phyloP scores from a whole-genome alignment of 2,113 vertebrate genomes.

The Datnioides undecimradiatus region DNA sequence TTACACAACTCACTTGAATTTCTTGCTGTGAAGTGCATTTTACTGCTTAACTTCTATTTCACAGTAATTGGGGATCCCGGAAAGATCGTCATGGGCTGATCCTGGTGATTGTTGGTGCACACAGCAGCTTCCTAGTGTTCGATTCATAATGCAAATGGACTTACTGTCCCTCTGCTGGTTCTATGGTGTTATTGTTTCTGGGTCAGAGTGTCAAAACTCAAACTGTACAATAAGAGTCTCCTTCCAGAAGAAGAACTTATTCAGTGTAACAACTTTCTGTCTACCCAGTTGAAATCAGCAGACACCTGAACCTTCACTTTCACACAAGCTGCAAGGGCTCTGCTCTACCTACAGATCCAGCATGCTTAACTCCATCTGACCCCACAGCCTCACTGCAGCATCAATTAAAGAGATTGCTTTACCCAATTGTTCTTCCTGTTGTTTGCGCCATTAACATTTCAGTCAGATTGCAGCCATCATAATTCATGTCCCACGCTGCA shows the following conservation, averaged over 20 bases:
- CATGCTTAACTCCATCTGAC: constrained; percentile 18
- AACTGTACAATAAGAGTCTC: background rate
- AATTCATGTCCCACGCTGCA: constrained; percentile 38
- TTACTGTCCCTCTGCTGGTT: too few relatives aligned
- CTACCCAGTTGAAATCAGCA: background rate
- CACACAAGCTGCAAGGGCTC: background rate
- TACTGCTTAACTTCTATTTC: too few relatives aligned
- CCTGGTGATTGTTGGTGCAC: too few relatives aligned
- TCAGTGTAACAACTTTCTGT: background rate
- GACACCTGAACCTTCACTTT: constrained; percentile 5
- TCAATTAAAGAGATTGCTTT: constrained; percentile 61
- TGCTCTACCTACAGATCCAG: constrained; percentile 10
- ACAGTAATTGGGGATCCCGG: too few relatives aligned
- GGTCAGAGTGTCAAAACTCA: background rate
- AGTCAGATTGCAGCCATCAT: constrained; percentile 45
- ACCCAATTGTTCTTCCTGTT: constrained; percentile 35
- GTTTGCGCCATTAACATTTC: constrained; percentile 54
- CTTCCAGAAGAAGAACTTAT: background rate
- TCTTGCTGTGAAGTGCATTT: too few relatives aligned
- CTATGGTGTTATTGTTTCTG: background rate
- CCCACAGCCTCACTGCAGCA: constrained; percentile 18
- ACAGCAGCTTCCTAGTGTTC: too few relatives aligned
- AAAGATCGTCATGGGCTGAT: too few relatives aligned
- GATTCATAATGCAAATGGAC: too few relatives aligned
- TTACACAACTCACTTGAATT: too few relatives aligned